A percentile compares a stretch with the other conserved stretches of the same genome.
Conservation (phyloP, 2,113 vertebrate genomes). For the Oreochromis niloticus region DNA sequence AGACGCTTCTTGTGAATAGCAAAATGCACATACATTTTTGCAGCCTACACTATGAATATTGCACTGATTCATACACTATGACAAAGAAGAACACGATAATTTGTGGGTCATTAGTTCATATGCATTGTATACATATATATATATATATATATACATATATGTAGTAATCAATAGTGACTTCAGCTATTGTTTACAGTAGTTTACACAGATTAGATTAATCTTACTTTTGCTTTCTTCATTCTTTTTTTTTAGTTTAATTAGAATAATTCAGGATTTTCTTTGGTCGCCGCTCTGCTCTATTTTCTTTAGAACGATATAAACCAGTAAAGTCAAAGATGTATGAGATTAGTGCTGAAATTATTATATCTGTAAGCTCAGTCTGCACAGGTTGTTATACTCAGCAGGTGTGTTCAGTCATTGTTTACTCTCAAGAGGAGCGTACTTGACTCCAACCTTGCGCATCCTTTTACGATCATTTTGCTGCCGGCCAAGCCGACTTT, state of each 20-base stretch:
- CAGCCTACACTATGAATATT: background rate
- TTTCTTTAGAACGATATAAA: background rate
- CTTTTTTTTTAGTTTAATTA: background rate
- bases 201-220: background rate
- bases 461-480: background rate
- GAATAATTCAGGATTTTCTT: background rate
- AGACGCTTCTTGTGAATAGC: background rate
- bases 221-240: background rate
- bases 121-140: fast-evolving
- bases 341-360: background rate
- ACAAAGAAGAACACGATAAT: background rate
- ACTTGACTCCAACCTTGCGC: background rate
- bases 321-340: background rate
- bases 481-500: background rate
- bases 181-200: background rate
- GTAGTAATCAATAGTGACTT: background rate
- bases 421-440: background rate
- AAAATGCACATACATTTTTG: background rate
- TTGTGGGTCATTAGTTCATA: background rate
- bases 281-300: background rate
- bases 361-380: background rate
- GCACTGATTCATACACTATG: background rate
- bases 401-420: background rate
- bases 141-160: fast-evolving
- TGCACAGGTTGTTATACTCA: background rate